These are phyloP conservation scores for Sorex araneus DNA, from an alignment of 2,113 vertebrate species.

Conservation along the genomic window DNA sequence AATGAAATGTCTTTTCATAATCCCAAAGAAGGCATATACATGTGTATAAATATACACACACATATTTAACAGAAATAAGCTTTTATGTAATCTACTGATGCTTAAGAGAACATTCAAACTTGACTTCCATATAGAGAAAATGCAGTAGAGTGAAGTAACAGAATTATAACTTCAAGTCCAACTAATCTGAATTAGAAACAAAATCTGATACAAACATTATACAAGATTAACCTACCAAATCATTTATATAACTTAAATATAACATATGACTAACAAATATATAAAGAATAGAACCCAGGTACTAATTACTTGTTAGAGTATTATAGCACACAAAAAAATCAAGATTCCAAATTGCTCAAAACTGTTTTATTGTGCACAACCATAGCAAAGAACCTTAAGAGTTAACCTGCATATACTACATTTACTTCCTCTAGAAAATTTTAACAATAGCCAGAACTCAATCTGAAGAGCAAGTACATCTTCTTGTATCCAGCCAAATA, in stretches of 20 bases:
- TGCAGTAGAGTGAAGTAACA: neutral
- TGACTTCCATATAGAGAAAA: constrained; percentile 58
- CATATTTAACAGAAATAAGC: constrained; percentile 15
- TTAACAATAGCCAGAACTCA: neutral
- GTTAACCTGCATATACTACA: neutral
- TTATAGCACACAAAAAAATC: neutral
- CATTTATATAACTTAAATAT: constrained; percentile 48
- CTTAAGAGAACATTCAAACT: constrained; percentile 48
- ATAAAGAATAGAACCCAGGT: neutral
- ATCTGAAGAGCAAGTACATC: neutral
- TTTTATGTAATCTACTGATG: constrained; percentile 7
- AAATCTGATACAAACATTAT: neutral
- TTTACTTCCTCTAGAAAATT: constrained; percentile 42
- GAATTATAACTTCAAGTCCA: constrained; percentile 40
- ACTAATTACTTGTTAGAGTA: constrained; percentile 22
- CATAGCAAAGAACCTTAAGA: neutral
- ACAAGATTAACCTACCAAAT: neutral
- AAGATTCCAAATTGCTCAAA: constrained; percentile 51
- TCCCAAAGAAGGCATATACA: neutral
- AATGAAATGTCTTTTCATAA: constrained; percentile 7
- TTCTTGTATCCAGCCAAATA: neutral
- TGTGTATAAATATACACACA: neutral
- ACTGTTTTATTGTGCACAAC: constrained; percentile 58
- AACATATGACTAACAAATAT: constrained; percentile 10
- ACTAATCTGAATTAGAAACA: constrained; percentile 48